Evolutionary conservation across 2,113 vertebrate species (phyloP).

Genomic region (Chlorodrepanis virens): DNA sequence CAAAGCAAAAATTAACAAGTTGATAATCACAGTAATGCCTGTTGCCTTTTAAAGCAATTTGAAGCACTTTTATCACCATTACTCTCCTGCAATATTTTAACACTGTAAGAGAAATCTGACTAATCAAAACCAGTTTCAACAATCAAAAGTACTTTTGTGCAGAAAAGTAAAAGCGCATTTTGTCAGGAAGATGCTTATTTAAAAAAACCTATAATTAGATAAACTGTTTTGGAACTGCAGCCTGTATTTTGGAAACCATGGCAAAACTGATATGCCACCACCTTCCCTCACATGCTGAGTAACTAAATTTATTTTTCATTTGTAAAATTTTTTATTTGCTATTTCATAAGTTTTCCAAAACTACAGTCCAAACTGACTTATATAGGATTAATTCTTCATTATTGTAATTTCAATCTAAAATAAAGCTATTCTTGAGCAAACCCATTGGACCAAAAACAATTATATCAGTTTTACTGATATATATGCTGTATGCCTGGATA

Average conservation of each 20-base stretch:
- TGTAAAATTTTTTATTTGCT: not conserved
- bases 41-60: not conserved
- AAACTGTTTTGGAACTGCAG: not conserved
- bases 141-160: not conserved
- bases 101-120: not conserved
- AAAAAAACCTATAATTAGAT: not conserved
- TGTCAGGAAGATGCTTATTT: not conserved
- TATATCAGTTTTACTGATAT: not conserved
- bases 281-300: not conserved
- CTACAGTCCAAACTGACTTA: not conserved
- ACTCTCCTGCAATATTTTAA: not conserved
- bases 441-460: not conserved
- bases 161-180: not conserved
- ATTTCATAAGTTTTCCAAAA: not conserved
- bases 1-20: not conserved
- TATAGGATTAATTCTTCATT: not conserved
- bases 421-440: not conserved
- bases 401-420: not conserved
- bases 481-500: no score
- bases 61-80: not conserved
- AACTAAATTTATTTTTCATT: not conserved
- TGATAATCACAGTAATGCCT: not conserved
- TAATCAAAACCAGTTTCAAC: not conserved
- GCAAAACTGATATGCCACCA: not conserved
- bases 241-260: not conserved